Percentiles rank a stretch among this genome's conserved stretches.
These are phyloP conservation scores for Sesamia nonagrioides DNA, from an alignment of 1,140 invertebrate species.

Conservation along the genomic window DNA sequence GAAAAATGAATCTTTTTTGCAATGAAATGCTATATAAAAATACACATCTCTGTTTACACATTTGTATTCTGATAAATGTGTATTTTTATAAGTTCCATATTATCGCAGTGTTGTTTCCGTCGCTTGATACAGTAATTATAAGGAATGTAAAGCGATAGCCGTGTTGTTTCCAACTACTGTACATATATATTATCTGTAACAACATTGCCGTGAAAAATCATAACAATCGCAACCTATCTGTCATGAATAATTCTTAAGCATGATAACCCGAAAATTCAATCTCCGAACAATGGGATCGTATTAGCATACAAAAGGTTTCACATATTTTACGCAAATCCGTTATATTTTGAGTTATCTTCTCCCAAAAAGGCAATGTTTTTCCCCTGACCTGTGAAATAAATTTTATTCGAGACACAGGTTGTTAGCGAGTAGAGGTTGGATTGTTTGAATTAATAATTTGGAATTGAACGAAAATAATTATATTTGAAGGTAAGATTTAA, in stretches of 20 bases:
- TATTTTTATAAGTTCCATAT: conserved; percentile 27
- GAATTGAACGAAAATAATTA: conserved; percentile 49
- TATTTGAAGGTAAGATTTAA: neutral
- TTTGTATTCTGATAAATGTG: too few species aligned
- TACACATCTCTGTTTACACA: too few species aligned
- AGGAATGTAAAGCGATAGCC: neutral
- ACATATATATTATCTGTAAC: conserved; percentile 16
- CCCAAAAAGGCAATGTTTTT: conserved; percentile 76
- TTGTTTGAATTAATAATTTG: conserved; percentile 60
- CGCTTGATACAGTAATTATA: conserved; percentile 15
- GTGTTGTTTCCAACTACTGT: neutral
- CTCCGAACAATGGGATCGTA: conserved; percentile 85
- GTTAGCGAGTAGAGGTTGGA: conserved; percentile 54
- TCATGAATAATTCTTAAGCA: conserved; percentile 82
- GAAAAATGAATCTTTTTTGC: conserved; percentile 46
- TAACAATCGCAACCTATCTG: conserved; percentile 72
- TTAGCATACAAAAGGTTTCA: conserved; percentile 87
- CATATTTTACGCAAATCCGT: conserved; percentile 85
- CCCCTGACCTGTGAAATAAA: conserved; percentile 77
- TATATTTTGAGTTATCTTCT: conserved; percentile 85
- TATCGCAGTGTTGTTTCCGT: neutral
- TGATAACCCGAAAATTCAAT: conserved; percentile 85
- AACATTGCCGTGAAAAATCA: conserved; percentile 54
- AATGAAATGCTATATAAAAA: too few species aligned
- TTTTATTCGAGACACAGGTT: conserved; percentile 66